Percentiles rank a stretch among this genome's conserved stretches.
These are phyloP conservation scores for Eupithecia subumbrata DNA, from an alignment of 2,888 invertebrate species.

Conservation along the genomic window DNA sequence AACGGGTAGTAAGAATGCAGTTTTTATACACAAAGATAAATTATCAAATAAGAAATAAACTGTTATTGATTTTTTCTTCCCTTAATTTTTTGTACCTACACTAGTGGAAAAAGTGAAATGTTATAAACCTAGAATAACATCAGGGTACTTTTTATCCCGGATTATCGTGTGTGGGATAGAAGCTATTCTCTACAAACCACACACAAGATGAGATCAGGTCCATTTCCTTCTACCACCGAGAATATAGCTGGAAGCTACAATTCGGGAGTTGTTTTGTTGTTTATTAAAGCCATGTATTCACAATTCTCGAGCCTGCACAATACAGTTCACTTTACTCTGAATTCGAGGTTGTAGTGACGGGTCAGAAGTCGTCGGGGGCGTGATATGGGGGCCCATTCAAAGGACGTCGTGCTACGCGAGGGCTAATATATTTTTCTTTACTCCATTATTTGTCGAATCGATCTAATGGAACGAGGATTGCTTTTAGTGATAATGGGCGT, in stretches of 20 bases:
- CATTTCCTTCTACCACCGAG: not conserved
- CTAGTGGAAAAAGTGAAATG: no score
- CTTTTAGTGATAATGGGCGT: conserved; percentile 44
- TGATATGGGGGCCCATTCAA: conserved; percentile 54
- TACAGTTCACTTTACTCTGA: conserved; percentile 16
- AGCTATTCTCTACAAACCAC: not conserved
- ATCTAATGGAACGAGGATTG: conserved; percentile 52
- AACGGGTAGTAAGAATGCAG: no score
- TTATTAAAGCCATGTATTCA: not conserved
- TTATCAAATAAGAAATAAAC: no score
- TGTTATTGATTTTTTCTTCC: no score
- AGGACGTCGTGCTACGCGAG: conserved; percentile 56
- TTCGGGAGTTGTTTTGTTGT: not conserved
- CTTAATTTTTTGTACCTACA: no score
- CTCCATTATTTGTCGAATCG: conserved; percentile 66
- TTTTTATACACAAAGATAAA: no score
- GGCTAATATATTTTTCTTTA: conserved; percentile 68
- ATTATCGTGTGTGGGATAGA: not conserved
- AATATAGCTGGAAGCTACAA: not conserved
- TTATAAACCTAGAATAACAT: not conserved
- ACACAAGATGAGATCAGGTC: not conserved
- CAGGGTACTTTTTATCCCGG: not conserved
- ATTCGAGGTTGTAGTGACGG: conserved; percentile 4
- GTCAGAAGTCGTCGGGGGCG: conserved; percentile 56
- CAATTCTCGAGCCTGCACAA: not conserved